A percentile compares a stretch with the other conserved stretches of the same genome.
phyloP scores from a whole-genome alignment of 2,113 vertebrate genomes.

The Upupa epops region DNA sequence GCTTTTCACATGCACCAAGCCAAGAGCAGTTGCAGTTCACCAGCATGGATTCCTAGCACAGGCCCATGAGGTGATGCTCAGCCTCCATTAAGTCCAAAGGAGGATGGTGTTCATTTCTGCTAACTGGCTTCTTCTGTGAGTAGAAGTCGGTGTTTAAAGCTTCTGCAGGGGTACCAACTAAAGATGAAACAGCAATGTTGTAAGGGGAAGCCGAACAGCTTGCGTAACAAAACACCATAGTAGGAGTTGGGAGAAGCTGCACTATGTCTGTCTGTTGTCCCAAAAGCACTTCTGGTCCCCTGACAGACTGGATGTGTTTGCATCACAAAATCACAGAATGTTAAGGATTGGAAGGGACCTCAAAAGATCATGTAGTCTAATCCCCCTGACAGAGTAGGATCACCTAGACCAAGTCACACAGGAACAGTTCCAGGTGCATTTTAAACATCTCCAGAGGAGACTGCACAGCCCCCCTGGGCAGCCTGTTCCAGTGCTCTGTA shows the following conservation, averaged over 20 bases:
- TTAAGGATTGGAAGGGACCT: too few species aligned
- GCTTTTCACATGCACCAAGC: conserved; percentile 48
- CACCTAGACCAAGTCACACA: too few species aligned
- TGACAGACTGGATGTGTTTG: not conserved
- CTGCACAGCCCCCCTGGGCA: too few species aligned
- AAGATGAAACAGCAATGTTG: not conserved
- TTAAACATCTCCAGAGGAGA: too few species aligned
- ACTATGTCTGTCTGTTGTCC: not conserved
- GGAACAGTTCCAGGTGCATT: too few species aligned
- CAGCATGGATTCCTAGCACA: not conserved
- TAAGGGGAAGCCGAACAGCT: not conserved
- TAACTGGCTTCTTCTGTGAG: not conserved
- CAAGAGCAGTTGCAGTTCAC: not conserved
- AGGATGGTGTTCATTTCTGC: not conserved
- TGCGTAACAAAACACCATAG: not conserved
- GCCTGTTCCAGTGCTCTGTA: too few species aligned
- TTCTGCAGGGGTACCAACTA: not conserved
- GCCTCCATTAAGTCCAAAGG: not conserved
- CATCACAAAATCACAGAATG: too few species aligned
- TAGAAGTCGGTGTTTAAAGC: not conserved
- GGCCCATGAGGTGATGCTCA: not conserved
- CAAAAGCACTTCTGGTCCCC: not conserved
- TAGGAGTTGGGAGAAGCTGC: not conserved
- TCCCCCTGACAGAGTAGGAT: too few species aligned
- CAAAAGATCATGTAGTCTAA: too few species aligned